Evolutionary conservation across 1,140 invertebrate species (phyloP).

Genomic region (Hyphantria cunea): DNA sequence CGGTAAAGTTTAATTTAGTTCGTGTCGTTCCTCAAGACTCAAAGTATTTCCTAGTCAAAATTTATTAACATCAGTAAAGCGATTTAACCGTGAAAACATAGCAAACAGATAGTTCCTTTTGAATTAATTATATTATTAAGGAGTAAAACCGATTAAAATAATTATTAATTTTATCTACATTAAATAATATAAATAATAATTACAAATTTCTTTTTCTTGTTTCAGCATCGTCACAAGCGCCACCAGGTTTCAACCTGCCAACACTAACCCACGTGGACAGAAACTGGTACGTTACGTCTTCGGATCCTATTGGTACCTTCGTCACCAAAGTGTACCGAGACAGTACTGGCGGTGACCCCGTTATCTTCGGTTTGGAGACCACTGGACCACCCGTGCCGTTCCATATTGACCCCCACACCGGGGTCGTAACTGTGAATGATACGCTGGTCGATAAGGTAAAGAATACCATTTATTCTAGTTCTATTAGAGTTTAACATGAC

Average conservation of each 20-base stretch:
- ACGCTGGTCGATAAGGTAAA: conserved; percentile 69
- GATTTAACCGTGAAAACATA: too few relatives aligned
- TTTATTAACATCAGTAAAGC: too few relatives aligned
- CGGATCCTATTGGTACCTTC: conserved; percentile 52
- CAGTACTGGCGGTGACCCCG: conserved; percentile 40
- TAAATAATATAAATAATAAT: not conserved
- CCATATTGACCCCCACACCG: conserved; percentile 56
- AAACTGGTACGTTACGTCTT: conserved; percentile 62
- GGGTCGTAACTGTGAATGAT: conserved; percentile 71
- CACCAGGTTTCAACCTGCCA: conserved; percentile 55
- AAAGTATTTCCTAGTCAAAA: too few relatives aligned
- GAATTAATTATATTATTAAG: too few relatives aligned
- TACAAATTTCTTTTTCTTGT: conserved; percentile 27
- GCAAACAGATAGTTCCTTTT: too few relatives aligned
- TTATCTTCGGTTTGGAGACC: conserved; percentile 65
- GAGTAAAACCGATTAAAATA: too few relatives aligned
- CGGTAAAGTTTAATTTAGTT: too few relatives aligned
- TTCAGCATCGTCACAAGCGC: conserved; percentile 58
- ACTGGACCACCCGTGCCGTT: conserved; percentile 64
- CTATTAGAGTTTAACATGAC: too few relatives aligned
- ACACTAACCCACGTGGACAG: conserved; percentile 62
- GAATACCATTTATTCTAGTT: too few relatives aligned
- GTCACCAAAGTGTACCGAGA: conserved; percentile 61
- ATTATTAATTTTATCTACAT: too few relatives aligned
- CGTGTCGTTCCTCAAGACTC: too few relatives aligned